Evolutionary conservation across 2,888 invertebrate genomes (phyloP).

Genomic region (Cephus sareptanus): DNA sequence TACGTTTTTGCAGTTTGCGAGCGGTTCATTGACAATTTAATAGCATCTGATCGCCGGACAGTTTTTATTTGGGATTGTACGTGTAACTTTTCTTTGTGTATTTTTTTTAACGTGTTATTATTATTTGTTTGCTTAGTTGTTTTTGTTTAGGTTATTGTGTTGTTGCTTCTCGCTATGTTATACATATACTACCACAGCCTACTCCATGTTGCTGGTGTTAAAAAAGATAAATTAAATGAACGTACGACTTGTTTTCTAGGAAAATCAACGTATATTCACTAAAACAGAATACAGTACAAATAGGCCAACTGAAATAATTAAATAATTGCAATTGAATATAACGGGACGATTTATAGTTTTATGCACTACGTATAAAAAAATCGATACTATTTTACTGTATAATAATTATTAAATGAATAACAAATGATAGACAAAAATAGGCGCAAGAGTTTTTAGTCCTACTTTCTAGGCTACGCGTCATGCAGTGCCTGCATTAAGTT

Average conservation of each 20-base stretch:
- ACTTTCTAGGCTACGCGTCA: constrained; percentile 3
- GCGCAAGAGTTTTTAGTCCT: background rate
- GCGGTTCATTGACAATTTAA: background rate
- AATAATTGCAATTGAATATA: constrained; percentile 6
- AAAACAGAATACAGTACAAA: constrained; percentile 20
- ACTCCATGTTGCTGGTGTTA: background rate
- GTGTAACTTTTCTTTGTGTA: too few relatives aligned
- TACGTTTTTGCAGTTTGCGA: background rate
- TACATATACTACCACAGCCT: background rate
- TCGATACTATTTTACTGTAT: background rate
- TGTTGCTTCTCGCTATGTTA: background rate
- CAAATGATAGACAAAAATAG: background rate
- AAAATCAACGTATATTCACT: constrained; percentile 32
- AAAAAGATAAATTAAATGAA: background rate
- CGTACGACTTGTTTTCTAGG: background rate
- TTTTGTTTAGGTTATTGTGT: background rate
- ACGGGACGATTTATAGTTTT: background rate
- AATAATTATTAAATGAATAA: background rate
- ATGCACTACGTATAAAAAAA: background rate
- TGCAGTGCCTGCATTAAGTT: constrained; percentile 9
- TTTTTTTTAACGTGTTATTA: background rate
- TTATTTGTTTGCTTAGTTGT: background rate
- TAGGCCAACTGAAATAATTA: background rate
- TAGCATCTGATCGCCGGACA: too few relatives aligned
- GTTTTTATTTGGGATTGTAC: too few relatives aligned